Base-by-base conservation (phyloP, 2,888 invertebrate genomes). In the Linnaemya tessellans region DNA sequence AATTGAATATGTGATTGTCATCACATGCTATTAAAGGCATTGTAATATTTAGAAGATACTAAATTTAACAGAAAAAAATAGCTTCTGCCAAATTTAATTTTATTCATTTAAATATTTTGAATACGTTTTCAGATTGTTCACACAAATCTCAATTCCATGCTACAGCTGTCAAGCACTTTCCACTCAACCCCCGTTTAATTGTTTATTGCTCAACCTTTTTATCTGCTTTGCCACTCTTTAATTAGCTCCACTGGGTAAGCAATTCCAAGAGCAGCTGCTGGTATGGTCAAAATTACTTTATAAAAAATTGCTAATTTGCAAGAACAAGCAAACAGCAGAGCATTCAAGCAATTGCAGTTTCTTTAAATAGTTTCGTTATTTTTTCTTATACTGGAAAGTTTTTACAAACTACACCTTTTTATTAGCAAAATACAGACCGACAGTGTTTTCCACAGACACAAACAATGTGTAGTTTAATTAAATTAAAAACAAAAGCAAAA, bases 391-490 rank as follows among this genome's bases (percentile, higher is more conserved):
- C 5, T 3, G 49, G 4, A 46, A 38, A 49, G n/a, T 74, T 58
- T 49, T 62, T 15, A 22, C 60, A 49, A 65, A 49, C 11, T 64
- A 38, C 46, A 80, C 49, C 65, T 68, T 80, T 60, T 60, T 41
- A 18, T 20, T 20, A 38, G 43, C 20, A 73, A 83, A 60, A 54
- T 51, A 38, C 56, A n/a, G 15, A 30, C 4, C 15, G 20, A 49
- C 54, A 49, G 49, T 73, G 54, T 49, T 60, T 73, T 54, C 35
- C 20, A 65, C 71, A 65, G 25, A 74, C 60, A 62, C 18, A 15
- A 78, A 62, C 68, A 74, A 74, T 83, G 54, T 78, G 73, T 64
- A 64, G 46, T 79, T 84, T 74, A 79, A 84, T 79, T 84, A 70
- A 79, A 78, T 70, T 56, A 70, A 62, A 68, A 43, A 71, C 5